phyloP scores from a whole-genome alignment of 2,888 invertebrate species.

The Heliconius aoede region DNA sequence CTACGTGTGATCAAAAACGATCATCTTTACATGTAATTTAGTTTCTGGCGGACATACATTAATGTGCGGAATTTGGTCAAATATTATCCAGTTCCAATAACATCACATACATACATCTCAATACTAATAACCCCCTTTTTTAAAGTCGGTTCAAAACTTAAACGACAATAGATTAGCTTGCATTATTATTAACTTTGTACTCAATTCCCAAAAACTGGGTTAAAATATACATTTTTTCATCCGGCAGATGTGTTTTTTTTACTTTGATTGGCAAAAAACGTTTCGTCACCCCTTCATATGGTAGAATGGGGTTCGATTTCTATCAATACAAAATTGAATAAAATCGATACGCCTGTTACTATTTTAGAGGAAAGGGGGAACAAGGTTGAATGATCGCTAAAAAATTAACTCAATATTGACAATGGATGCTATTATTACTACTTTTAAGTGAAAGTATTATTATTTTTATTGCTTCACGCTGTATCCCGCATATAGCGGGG shows the following conservation, averaged over 20 bases:
- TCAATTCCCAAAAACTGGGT: background rate
- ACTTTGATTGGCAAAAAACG: conserved; percentile 32
- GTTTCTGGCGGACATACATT: no score
- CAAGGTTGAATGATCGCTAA: background rate
- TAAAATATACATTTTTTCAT: background rate
- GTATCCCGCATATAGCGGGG: background rate
- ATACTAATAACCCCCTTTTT: background rate
- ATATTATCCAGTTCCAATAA: background rate
- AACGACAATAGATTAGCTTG: background rate
- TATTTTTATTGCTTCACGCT: background rate
- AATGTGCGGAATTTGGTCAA: background rate
- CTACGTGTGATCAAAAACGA: no score
- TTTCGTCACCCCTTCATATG: conserved; percentile 53
- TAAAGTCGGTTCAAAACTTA: conserved; percentile 3
- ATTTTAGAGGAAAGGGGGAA: conserved; percentile 16
- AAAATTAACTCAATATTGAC: conserved; percentile 2
- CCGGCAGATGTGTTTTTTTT: conserved; percentile 33
- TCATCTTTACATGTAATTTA: no score
- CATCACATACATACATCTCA: no score
- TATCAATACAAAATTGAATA: conserved; percentile 29
- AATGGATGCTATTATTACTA: background rate
- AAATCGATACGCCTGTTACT: conserved; percentile 35
- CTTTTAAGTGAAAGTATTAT: background rate
- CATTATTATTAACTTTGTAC: background rate
- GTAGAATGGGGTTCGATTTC: conserved; percentile 48